Evolutionary conservation across 2,888 invertebrate species (phyloP), one percentile per base, ranked within the genome.

Genomic region (Standfussiana lucernea): DNA sequence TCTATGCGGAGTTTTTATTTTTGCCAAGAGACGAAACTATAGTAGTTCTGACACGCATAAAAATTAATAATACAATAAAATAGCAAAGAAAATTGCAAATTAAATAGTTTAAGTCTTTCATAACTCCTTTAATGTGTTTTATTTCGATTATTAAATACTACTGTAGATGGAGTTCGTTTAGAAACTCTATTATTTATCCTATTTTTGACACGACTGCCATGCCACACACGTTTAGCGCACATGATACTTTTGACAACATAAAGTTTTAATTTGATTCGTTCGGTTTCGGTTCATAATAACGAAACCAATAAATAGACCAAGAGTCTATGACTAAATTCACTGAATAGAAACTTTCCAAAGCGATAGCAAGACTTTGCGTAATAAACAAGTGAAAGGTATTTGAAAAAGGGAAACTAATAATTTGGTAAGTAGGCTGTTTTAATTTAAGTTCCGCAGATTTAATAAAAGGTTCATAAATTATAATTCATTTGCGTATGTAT

Each of bases 221-320:
- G 45, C 37, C 32, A 50, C 42, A 47, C 80, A 71, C 72, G 75
- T 68, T 35, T 65, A 35, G 0, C 18, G 68, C 76, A 75, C 75
- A 42, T 75, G 82, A 64, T 35, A 47, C 24, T 0, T n/a, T 32
- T 5, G 64, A 75, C 67, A 67, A 71, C 18, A 6, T 18, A 21
- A 18, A 70, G 42, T 80, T 75, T 68, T 35, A 56, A 62, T 75
- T 85, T 64, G 64, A 68, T 70, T 73, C 35, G 24, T 21, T 35
- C 18, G 70, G 45, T 53, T 80, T 40, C 42, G 21, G 21, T 61
- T 59, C 50, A 1, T 72, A 69, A 5, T 35, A 69, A 79, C 69
- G 56, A 61, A 85, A 77, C 74, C 72, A 84, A 70, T 82, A 81
- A 73, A 79, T 65, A 45, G 35, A 1, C 15, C 45, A 50, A 45